Conservation (phyloP, 2,113 vertebrate genomes). For the Typhlomys cinereus region DNA sequence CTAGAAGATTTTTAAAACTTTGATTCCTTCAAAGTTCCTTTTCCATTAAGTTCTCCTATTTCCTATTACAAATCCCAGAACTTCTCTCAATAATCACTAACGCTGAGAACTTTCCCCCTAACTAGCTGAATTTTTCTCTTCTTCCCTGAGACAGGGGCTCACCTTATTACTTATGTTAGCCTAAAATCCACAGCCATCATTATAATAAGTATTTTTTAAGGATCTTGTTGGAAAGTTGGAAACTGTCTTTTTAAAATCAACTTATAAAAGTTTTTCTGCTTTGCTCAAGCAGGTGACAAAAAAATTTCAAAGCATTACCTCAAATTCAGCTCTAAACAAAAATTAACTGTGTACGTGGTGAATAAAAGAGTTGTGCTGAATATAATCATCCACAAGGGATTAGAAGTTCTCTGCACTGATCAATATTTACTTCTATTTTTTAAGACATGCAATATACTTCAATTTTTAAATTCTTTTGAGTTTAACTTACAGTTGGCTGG, state of each 20-base stretch:
- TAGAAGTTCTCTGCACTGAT: not conserved
- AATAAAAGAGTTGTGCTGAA: not conserved
- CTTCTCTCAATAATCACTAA: not conserved
- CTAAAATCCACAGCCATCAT: not conserved
- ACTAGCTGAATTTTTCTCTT: not conserved
- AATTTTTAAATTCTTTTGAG: slow-evolving; percentile 1
- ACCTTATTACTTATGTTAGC: not conserved
- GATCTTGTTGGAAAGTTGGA: no score
- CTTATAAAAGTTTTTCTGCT: not conserved
- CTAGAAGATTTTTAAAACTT: not conserved
- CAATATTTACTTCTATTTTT: not conserved
- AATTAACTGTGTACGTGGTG: not conserved
- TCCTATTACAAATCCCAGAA: not conserved
- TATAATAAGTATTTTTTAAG: no score
- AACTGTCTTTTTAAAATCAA: slow-evolving; percentile 23
- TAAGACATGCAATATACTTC: not conserved
- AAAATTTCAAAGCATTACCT: slow-evolving; percentile 7
- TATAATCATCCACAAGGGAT: not conserved
- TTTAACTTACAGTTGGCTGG: not conserved
- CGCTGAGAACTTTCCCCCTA: not conserved
- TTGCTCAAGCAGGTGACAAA: not conserved
- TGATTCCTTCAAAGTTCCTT: not conserved
- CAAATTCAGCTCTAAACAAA: slow-evolving; percentile 18
- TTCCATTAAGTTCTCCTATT: not conserved
- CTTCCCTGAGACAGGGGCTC: not conserved